phyloP scores from a whole-genome alignment of 2,888 invertebrate genomes.

The Cecidostiba fungosa region DNA sequence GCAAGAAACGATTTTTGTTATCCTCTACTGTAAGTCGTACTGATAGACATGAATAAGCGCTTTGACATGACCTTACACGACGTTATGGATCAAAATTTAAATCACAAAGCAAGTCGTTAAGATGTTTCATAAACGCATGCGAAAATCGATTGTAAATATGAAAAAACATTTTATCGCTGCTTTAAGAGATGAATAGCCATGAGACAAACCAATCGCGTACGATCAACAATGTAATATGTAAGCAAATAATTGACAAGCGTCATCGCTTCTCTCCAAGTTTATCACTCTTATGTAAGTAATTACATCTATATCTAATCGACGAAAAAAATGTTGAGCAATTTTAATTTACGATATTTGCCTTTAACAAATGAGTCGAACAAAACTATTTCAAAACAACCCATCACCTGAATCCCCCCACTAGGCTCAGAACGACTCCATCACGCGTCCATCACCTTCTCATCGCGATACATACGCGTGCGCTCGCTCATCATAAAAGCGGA shows the following conservation, averaged over 20 bases:
- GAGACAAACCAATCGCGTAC: not conserved
- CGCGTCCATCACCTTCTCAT: not conserved
- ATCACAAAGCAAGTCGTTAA: constrained; percentile 10
- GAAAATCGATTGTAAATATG: not conserved
- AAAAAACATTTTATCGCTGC: not conserved
- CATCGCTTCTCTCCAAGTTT: not conserved
- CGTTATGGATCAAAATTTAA: not conserved
- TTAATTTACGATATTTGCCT: not conserved
- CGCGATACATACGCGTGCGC: not conserved
- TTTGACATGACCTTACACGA: not conserved
- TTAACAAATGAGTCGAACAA: not conserved
- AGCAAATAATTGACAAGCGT: not conserved
- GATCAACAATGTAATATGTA: not conserved
- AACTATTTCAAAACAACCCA: not conserved
- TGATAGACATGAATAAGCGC: not conserved
- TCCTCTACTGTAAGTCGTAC: not conserved
- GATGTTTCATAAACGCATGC: not conserved
- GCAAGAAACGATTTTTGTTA: not conserved
- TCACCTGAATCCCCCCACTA: not conserved
- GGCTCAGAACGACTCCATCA: constrained; percentile 1
- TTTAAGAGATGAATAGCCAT: not conserved
- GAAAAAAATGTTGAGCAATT: not conserved
- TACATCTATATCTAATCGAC: not conserved
- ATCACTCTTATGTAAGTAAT: not conserved
- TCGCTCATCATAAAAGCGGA: constrained; percentile 8